Conservation (phyloP, 2,888 invertebrate species). For the Pammene fasciana region DNA sequence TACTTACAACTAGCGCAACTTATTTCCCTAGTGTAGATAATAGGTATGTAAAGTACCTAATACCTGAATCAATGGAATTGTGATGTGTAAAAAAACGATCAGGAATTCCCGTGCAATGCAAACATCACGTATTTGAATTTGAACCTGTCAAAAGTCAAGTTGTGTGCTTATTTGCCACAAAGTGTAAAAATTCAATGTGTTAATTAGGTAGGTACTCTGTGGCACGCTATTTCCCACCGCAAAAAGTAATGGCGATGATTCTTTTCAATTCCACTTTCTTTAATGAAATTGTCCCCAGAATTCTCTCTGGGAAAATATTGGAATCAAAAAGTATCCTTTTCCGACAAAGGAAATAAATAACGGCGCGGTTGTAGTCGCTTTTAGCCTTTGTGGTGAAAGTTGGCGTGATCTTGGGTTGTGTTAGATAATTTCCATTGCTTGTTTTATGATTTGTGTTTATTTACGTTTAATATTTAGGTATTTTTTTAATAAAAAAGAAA, state of each 20-base stretch:
- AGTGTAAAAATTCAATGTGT: no score
- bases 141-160: no score
- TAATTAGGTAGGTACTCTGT: not conserved
- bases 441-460: not conserved
- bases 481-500: no score
- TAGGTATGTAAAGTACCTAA: no score
- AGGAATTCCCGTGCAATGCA: no score
- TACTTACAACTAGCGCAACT: no score
- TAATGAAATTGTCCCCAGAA: conserved; percentile 24
- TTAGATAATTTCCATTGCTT: conserved; percentile 11
- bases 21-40: no score
- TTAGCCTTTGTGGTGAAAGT: conserved; percentile 10
- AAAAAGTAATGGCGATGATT: conserved; percentile 17
- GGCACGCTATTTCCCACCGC: not conserved
- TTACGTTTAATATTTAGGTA: no score
- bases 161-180: no score
- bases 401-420: conserved; percentile 5
- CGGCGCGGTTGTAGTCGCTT: not conserved
- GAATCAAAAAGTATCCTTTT: conserved; percentile 25
- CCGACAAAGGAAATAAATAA: conserved; percentile 31
- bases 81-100: no score
- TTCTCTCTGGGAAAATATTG: conserved; percentile 26
- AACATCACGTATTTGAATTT: no score
- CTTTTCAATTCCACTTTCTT: conserved; percentile 18
- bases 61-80: no score